phyloP scores from a whole-genome alignment of 2,113 vertebrate genomes.

The Microtus richardsoni region DNA sequence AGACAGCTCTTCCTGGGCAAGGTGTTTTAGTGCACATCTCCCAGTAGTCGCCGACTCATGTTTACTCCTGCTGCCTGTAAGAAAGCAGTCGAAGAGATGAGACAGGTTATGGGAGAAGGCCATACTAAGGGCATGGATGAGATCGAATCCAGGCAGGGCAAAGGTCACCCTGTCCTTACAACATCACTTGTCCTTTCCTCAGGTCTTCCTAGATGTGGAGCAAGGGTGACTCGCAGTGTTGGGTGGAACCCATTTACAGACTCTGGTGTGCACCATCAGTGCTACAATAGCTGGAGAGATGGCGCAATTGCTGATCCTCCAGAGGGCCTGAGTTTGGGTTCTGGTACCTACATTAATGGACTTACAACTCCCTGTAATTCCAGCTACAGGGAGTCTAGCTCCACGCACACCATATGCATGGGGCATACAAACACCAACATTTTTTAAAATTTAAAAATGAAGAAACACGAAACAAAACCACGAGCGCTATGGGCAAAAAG shows the following conservation, averaged over 20 bases:
- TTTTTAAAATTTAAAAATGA: neutral
- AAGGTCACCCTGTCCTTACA: neutral
- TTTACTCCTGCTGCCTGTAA: slow-evolving; percentile 24
- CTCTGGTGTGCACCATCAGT: neutral
- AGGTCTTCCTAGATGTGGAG: neutral
- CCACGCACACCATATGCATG: neutral
- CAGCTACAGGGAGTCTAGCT: neutral
- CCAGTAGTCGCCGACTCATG: neutral
- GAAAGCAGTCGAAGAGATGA: neutral
- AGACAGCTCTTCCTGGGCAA: slow-evolving; percentile 1
- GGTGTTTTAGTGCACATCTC: slow-evolving; percentile 11
- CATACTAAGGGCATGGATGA: neutral
- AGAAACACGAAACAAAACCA: neutral
- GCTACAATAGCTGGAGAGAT: neutral
- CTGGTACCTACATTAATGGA: neutral
- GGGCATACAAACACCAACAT: neutral
- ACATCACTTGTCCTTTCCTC: neutral
- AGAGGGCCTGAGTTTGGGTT: neutral
- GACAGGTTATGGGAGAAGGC: neutral
- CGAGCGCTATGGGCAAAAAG: neutral
- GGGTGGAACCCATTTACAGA: neutral
- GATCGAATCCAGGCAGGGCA: neutral
- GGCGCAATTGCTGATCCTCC: neutral
- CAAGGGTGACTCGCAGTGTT: neutral
- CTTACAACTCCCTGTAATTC: neutral